Evolutionary conservation across 2,113 vertebrate species (phyloP), one percentile per base, ranked within the genome.

Genomic region (Tachysurus fulvidraco): DNA sequence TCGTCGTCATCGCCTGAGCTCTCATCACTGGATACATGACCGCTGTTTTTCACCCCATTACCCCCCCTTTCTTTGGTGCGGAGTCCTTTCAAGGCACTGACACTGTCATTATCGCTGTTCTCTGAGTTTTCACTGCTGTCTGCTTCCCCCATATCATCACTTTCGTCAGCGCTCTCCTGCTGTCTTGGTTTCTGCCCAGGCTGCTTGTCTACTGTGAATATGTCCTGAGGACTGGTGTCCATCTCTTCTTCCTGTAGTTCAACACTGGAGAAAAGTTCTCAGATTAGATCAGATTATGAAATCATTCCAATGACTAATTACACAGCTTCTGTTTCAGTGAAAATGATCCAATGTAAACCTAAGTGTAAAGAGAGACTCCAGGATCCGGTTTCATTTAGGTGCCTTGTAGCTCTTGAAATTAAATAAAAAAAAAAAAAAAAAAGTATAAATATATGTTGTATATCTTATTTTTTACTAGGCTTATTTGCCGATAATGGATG

Each of bases 1-100:
- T 92, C 94, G 12, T 94, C 92, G 59, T 92, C 94, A 10, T 94
- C 93, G 3, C 90, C 92, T 8, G 91, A 92, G 60, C 92, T 93
- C 84, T 92, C 88, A 4, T 86, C 79, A 69, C 23, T 87, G 52
- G 69, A 83, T 85, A 19, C 84, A 13, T 57, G 54, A 57, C 25
- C 82, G 44, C n/a, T 44, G 0, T 93, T 92, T 28, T 80, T 52
- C 83, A 81, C 76, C 12, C 23, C 10, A 2, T 86, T 84, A 14
- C 21, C 8, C 30, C 85, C 36, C 6, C 82, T 89, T 83, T 76
- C 44, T n/a, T 62, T 41, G 25, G 36, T 1, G 7, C 90, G 83
- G 46, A 87, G 88, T 90, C 92, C 93, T 41, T 89, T 92, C 8
- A 88, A 83, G n/a, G 79, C 83, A 6, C 93, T 93, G 81, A 91